Conservation (phyloP, 2,797 vertebrate genomes). For the Rhinichthys osculus region DNA sequence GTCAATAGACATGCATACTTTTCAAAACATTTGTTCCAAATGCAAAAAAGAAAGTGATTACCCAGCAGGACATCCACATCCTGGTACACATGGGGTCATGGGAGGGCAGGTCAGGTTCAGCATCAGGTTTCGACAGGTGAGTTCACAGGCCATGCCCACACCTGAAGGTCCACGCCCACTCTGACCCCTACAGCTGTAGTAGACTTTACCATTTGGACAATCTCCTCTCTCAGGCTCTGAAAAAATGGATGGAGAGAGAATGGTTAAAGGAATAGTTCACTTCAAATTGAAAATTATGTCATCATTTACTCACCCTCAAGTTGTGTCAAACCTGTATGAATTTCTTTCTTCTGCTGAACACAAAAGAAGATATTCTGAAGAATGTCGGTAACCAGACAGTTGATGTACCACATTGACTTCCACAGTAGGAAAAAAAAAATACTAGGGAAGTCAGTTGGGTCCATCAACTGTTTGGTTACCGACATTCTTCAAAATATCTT, state of each 20-base stretch:
- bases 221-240: constrained; percentile 79
- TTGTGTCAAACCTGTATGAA: too few relatives aligned
- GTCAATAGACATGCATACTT: constrained; percentile 44
- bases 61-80: constrained; percentile 93
- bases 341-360: too few relatives aligned
- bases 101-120: constrained; percentile 97
- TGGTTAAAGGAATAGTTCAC: too few relatives aligned
- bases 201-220: constrained; percentile 93
- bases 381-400: too few relatives aligned
- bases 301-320: too few relatives aligned
- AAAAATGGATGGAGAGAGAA: constrained; percentile 34
- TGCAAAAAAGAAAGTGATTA: constrained; percentile 69
- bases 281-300: too few relatives aligned
- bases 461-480: too few relatives aligned
- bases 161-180: constrained; percentile 80
- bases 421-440: too few relatives aligned
- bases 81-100: constrained; percentile 91
- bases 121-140: constrained; percentile 93
- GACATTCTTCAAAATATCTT: too few relatives aligned
- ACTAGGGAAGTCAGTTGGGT: too few relatives aligned
- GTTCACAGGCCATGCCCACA: constrained; percentile 88
- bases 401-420: too few relatives aligned
- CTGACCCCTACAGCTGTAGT: constrained; percentile 92
- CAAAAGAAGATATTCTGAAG: too few relatives aligned
- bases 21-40: constrained; percentile 7